Conservation (phyloP, 2,113 vertebrate genomes). For the Caretta caretta region DNA sequence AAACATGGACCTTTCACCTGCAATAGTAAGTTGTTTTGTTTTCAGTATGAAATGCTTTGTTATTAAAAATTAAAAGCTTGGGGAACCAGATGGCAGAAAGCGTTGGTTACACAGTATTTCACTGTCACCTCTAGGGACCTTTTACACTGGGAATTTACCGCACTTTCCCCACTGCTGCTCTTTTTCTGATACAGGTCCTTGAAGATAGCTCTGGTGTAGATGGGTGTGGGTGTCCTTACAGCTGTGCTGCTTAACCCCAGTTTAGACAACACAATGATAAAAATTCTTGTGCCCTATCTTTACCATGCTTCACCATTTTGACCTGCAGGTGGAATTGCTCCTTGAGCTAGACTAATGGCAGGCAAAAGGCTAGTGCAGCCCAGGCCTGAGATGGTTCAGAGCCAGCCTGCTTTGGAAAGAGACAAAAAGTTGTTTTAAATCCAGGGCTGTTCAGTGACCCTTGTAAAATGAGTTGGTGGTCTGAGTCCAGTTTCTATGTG, state of each 20-base stretch:
- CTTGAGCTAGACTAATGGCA: background rate
- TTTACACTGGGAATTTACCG: background rate
- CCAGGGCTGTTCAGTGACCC: accelerated
- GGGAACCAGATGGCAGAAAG: background rate
- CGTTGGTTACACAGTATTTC: background rate
- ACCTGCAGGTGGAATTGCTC: background rate
- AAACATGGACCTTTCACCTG: background rate
- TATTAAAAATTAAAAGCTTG: background rate
- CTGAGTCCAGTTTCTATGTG: background rate
- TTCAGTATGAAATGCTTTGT: background rate
- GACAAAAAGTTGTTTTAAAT: background rate
- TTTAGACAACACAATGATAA: accelerated
- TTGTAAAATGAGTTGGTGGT: accelerated
- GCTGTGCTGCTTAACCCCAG: background rate
- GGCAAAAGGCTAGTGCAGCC: background rate
- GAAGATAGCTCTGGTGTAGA: background rate
- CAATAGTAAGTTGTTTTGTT: background rate
- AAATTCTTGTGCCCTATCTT: background rate
- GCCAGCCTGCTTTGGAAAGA: background rate
- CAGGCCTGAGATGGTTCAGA: background rate
- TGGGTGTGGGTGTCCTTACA: constrained; percentile 16
- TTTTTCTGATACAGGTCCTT: accelerated
- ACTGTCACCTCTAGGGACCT: accelerated
- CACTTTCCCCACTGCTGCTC: accelerated
- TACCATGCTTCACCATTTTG: background rate